Conservation (phyloP, 1,140 invertebrate genomes). For the Schlechtendalia chinensis region DNA sequence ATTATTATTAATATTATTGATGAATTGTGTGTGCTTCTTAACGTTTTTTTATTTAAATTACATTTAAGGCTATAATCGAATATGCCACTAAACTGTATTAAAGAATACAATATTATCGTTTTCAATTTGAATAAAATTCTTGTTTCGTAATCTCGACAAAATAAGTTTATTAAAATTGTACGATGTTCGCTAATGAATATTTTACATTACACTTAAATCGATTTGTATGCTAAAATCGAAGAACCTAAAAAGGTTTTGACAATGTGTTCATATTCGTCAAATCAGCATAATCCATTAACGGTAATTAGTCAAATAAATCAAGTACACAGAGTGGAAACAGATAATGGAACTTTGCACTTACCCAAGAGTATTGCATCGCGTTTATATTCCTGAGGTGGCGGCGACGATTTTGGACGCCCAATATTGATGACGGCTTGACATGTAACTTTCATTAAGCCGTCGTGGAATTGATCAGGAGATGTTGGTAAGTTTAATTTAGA, state of each 20-base stretch:
- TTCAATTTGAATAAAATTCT: no score
- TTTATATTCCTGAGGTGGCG: conserved; percentile 33
- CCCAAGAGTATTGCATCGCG: conserved; percentile 21
- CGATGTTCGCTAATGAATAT: no score
- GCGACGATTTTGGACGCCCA: conserved; percentile 18
- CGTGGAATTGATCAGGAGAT: not conserved
- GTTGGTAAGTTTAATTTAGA: conserved; percentile 19
- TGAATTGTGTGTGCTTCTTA: no score
- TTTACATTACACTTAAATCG: no score
- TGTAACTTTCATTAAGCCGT: conserved; percentile 32
- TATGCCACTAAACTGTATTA: no score
- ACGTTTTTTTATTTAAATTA: no score
- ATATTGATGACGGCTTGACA: conserved; percentile 41
- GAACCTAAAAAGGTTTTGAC: not conserved
- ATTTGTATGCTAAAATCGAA: no score
- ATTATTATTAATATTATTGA: no score
- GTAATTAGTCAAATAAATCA: not conserved
- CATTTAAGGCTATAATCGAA: no score
- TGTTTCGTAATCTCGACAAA: no score
- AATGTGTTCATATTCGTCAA: not conserved
- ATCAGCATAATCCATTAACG: not conserved
- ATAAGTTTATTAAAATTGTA: no score
- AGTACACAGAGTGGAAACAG: not conserved
- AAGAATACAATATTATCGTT: no score
- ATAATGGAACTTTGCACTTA: conserved; percentile 1